phyloP scores from a whole-genome alignment of 2,113 vertebrate genomes.

The Megaptera novaeangliae region DNA sequence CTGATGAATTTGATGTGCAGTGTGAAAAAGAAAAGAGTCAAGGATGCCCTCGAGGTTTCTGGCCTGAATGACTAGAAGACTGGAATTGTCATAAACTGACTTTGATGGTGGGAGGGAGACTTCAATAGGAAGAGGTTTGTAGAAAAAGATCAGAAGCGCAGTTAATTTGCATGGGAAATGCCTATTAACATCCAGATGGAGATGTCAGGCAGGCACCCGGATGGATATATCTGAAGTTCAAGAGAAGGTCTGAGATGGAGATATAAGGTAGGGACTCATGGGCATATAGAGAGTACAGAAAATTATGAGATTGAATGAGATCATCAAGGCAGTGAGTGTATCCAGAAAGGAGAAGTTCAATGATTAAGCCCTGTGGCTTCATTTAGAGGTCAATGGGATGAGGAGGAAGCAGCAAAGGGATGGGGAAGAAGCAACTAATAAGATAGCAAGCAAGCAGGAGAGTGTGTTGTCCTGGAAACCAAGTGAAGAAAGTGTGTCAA shows the following conservation, averaged over 20 bases:
- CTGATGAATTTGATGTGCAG: background rate
- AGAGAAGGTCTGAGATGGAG: background rate
- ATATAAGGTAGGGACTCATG: background rate
- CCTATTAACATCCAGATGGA: background rate
- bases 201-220: background rate
- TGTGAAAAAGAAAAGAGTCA: background rate
- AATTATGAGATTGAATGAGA: background rate
- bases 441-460: background rate
- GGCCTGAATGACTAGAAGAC: background rate
- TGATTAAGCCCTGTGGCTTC: background rate
- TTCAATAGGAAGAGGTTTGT: background rate
- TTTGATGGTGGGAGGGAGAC: background rate
- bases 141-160: background rate
- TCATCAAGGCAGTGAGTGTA: background rate
- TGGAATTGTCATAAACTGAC: background rate
- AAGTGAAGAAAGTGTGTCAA: conserved; percentile 14
- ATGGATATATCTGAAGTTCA: background rate
- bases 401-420: background rate
- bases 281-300: background rate
- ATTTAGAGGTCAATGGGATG: background rate
- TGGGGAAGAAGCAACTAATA: background rate
- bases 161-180: background rate
- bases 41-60: background rate
- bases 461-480: background rate
- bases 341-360: background rate